phyloP scores from a whole-genome alignment of 2,113 vertebrate genomes.

The Amblyornis subalaris region DNA sequence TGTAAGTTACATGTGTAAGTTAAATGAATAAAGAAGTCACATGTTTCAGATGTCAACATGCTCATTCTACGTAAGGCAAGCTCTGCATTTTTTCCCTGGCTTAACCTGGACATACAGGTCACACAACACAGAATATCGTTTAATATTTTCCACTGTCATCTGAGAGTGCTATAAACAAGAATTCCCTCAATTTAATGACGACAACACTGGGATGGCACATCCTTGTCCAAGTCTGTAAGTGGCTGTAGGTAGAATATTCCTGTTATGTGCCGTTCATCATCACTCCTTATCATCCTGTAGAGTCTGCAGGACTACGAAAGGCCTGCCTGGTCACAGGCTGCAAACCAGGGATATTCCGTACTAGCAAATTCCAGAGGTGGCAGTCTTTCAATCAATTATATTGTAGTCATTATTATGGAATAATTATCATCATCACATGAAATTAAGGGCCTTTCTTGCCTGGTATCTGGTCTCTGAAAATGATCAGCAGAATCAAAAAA shows the following conservation, averaged over 20 bases:
- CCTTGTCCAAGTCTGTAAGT: neutral
- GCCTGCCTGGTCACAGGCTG: neutral
- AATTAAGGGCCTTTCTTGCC: neutral
- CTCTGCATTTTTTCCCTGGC: neutral
- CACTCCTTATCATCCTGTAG: neutral
- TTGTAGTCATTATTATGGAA: neutral
- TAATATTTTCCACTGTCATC: neutral
- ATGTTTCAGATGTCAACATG: neutral
- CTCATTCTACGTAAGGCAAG: neutral
- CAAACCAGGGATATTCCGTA: neutral
- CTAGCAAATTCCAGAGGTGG: neutral
- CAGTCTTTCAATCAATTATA: neutral
- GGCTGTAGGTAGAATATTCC: neutral
- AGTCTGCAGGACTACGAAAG: neutral
- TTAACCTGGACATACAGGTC: neutral
- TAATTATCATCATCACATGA: rapidly evolving
- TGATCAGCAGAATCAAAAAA: neutral
- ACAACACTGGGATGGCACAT: rapidly evolving
- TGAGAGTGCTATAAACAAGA: neutral
- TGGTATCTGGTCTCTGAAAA: neutral
- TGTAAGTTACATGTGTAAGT: neutral
- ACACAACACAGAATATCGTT: neutral
- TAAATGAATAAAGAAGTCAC: neutral
- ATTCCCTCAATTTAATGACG: neutral
- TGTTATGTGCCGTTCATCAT: neutral